These are phyloP conservation scores for Polia nebulosa DNA, from an alignment of 2,888 invertebrate genomes.

Conservation along the genomic window DNA sequence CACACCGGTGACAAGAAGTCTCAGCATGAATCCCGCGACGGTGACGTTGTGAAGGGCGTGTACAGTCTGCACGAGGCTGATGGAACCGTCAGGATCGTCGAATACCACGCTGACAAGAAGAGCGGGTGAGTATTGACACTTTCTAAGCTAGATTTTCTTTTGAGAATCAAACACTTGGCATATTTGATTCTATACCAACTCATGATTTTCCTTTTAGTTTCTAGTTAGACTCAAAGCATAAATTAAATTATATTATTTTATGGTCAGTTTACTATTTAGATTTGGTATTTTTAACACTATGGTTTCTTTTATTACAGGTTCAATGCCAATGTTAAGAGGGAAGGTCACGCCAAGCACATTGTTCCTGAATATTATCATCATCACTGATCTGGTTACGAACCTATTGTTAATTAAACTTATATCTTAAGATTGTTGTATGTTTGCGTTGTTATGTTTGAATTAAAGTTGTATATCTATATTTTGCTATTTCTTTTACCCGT, in stretches of 20 bases:
- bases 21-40: slow-evolving; percentile 88
- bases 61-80: slow-evolving; percentile 88
- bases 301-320: slow-evolving; percentile 44
- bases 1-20: slow-evolving; percentile 89
- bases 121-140: slow-evolving; percentile 52
- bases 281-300: neutral
- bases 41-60: slow-evolving; percentile 90
- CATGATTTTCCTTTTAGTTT: no score
- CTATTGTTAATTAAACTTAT: slow-evolving; percentile 40
- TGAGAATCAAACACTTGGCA: no score
- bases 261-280: no score
- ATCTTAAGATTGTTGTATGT: slow-evolving; percentile 38
- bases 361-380: slow-evolving; percentile 63
- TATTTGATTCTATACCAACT: no score
- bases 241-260: no score
- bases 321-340: slow-evolving; percentile 57
- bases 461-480: slow-evolving; percentile 2
- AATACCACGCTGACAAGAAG: slow-evolving; percentile 84
- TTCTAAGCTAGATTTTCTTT: neutral
- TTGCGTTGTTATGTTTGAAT: neutral
- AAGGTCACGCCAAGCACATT: slow-evolving; percentile 67
- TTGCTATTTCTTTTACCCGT: neutral
- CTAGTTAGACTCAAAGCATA: no score
- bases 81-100: slow-evolving; percentile 82
- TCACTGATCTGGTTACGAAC: slow-evolving; percentile 44